These are phyloP conservation scores for Thripadectes ignobilis DNA, from an alignment of 2,797 vertebrate genomes.

Conservation along the genomic window DNA sequence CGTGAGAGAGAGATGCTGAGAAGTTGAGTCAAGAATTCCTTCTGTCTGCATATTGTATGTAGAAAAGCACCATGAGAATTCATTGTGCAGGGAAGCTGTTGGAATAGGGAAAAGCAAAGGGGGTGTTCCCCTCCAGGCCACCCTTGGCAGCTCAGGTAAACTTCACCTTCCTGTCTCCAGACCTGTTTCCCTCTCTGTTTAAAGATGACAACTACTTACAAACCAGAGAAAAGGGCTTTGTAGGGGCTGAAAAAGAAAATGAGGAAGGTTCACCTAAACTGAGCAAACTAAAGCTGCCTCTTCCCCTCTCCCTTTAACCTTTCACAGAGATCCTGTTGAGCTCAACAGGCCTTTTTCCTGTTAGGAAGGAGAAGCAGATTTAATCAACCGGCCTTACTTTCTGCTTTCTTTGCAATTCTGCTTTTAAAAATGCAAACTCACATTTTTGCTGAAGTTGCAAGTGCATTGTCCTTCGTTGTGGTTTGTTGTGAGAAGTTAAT, in stretches of 20 bases:
- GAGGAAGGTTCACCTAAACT: background rate
- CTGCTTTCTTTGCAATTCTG: conserved; percentile 46
- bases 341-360: background rate
- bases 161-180: background rate
- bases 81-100: background rate
- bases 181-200: background rate
- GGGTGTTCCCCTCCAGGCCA: background rate
- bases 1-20: background rate
- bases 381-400: background rate
- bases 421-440: background rate
- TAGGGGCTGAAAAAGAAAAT: background rate
- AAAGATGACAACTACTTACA: background rate
- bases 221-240: background rate
- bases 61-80: background rate
- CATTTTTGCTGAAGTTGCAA: conserved; percentile 52
- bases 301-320: background rate
- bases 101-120: background rate
- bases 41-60: background rate
- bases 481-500: conserved; percentile 27
- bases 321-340: background rate
- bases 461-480: conserved; percentile 2
- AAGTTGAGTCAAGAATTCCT: background rate
- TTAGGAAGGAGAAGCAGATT: background rate
- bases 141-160: background rate
- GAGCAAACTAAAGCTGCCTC: background rate